phyloP scores from a whole-genome alignment of 2,888 invertebrate species.

The Drosophila recens region DNA sequence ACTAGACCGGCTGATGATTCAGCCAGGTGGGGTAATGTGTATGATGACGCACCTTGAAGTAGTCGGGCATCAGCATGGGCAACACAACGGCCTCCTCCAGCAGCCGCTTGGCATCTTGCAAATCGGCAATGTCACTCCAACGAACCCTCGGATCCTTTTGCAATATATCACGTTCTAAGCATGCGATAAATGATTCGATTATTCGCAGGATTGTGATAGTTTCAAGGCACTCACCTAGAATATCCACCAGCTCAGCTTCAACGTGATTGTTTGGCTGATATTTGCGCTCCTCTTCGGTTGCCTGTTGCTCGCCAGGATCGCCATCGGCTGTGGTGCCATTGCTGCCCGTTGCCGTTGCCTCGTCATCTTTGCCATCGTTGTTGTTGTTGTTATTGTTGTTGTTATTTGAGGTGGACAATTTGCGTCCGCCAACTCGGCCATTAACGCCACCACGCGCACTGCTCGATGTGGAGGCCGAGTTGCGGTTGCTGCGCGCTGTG shows the following conservation, averaged over 20 bases:
- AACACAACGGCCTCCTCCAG: constrained; percentile 98
- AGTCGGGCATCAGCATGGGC: constrained; percentile 99
- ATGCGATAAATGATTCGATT: neutral
- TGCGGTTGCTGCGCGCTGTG: constrained; percentile 59
- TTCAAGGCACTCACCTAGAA: constrained; percentile 88
- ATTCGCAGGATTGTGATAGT: neutral
- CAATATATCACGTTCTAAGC: constrained; percentile 95
- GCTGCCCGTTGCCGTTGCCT: constrained; percentile 86
- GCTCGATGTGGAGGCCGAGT: constrained; percentile 56
- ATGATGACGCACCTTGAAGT: constrained; percentile 91
- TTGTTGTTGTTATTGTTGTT: constrained; percentile 54
- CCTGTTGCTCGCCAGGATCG: constrained; percentile 86
- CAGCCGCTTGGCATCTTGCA: constrained; percentile 94
- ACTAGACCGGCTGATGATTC: constrained; percentile 23
- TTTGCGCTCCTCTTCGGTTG: constrained; percentile 91
- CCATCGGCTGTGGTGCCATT: constrained; percentile 84
- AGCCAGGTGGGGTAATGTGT: constrained; percentile 2
- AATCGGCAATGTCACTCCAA: constrained; percentile 97
- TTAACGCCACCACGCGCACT: constrained; percentile 57
- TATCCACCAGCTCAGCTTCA: constrained; percentile 96
- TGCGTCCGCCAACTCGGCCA: constrained; percentile 65
- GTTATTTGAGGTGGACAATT: constrained; percentile 57
- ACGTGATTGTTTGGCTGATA: constrained; percentile 93
- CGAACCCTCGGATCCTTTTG: constrained; percentile 98
- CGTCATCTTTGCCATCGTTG: constrained; percentile 86